A percentile compares a stretch with the other conserved stretches of the same genome.
Evolutionary conservation across 2,888 invertebrate species (phyloP).

Genomic region (Atethmia centrago): DNA sequence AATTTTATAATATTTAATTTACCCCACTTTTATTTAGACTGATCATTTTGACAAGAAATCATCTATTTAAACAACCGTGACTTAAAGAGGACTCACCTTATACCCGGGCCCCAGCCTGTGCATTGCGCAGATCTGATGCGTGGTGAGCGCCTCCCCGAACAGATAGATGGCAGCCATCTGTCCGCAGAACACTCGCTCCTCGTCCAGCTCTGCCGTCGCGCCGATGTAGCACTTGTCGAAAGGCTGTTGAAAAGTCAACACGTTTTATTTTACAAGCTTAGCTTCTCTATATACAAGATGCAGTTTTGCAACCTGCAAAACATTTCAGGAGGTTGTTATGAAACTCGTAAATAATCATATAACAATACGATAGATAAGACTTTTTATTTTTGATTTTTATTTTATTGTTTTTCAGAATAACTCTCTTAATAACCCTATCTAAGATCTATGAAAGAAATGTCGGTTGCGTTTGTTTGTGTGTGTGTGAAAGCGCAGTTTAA

Average conservation of each 20-base stretch:
- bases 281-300: too few species aligned
- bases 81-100: slow-evolving; percentile 92
- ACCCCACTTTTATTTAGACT: background rate
- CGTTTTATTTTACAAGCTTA: background rate
- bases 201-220: slow-evolving; percentile 98
- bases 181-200: slow-evolving; percentile 99
- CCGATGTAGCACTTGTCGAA: slow-evolving; percentile 99
- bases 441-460: too few species aligned
- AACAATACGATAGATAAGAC: too few species aligned
- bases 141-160: slow-evolving; percentile 98
- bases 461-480: too few species aligned
- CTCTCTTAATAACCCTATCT: too few species aligned
- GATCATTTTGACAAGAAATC: background rate
- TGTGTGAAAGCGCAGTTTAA: too few species aligned
- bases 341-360: too few species aligned
- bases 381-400: too few species aligned
- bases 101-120: slow-evolving; percentile 99
- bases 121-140: slow-evolving; percentile 99
- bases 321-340: too few species aligned
- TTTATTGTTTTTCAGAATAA: too few species aligned
- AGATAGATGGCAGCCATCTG: slow-evolving; percentile 99
- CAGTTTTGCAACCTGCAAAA: too few species aligned
- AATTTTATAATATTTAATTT: background rate
- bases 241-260: slow-evolving; percentile 91
- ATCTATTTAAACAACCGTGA: background rate